These are phyloP conservation scores for Meriones psammophilus DNA, from an alignment of 2,797 vertebrate genomes.

Conservation along the genomic window DNA sequence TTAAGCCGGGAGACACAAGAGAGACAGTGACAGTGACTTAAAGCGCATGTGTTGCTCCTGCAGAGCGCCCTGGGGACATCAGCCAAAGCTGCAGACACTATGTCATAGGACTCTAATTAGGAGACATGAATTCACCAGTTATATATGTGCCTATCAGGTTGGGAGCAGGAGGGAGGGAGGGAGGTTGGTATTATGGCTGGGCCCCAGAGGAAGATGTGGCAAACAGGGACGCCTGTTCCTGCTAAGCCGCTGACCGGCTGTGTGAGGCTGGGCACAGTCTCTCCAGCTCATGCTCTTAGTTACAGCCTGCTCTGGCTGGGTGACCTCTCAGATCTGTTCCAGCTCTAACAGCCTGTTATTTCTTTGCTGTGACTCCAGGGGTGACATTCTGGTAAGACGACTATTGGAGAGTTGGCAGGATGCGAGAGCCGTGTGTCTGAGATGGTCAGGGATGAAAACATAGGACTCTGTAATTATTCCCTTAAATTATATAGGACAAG, in stretches of 20 bases:
- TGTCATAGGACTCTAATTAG: constrained; percentile 52
- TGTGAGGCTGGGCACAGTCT: not conserved
- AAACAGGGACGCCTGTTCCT: not conserved
- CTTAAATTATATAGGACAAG: constrained; percentile 49
- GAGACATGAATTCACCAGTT: constrained; percentile 69
- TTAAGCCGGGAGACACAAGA: constrained; percentile 2
- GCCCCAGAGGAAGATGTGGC: not conserved
- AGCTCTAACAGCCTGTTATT: constrained; percentile 31
- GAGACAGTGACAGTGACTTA: not conserved
- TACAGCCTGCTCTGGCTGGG: constrained; percentile 13
- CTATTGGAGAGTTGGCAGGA: not conserved
- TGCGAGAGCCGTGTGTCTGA: not conserved
- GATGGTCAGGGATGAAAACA: constrained; percentile 64
- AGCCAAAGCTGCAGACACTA: constrained; percentile 66
- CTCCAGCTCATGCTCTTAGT: constrained; percentile 13
- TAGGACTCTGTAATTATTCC: constrained; percentile 50
- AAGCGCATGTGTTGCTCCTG: not conserved
- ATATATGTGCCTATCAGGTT: constrained; percentile 23
- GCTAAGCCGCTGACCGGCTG: not conserved
- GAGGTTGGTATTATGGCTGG: not conserved
- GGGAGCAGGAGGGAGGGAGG: not conserved
- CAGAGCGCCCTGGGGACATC: not conserved
- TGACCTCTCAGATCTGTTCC: constrained; percentile 1
- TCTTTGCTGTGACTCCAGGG: constrained; percentile 16
- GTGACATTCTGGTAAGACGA: constrained; percentile 47